A percentile compares a stretch with the other conserved stretches of the same genome.
These are phyloP conservation scores for Sparidentex hasta DNA, from an alignment of 2,797 vertebrate species.

Conservation along the genomic window DNA sequence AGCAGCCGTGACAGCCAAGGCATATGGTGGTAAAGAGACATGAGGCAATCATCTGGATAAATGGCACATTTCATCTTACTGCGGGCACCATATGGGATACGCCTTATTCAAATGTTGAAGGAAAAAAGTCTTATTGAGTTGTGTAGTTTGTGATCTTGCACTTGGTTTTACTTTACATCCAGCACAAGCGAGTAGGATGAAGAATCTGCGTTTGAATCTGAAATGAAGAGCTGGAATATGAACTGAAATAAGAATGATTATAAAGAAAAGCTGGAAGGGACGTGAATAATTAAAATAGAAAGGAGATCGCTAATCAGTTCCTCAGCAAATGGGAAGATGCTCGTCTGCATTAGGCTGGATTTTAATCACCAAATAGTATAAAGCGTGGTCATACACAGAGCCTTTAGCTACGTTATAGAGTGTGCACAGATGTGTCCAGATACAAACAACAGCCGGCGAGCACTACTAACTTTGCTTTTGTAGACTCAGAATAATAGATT, in stretches of 20 bases:
- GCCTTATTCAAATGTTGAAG: slow-evolving; percentile 1
- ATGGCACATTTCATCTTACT: slow-evolving; percentile 42
- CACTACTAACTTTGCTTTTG: too few species aligned
- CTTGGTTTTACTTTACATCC: not conserved
- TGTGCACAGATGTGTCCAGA: not conserved
- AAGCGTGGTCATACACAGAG: not conserved
- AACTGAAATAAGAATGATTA: slow-evolving; percentile 25
- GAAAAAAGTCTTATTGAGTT: not conserved
- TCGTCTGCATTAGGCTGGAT: not conserved
- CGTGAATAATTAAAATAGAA: slow-evolving; percentile 28
- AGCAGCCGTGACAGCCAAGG: slow-evolving; percentile 34
- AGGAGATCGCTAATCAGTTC: not conserved
- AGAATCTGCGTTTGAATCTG: slow-evolving; percentile 14
- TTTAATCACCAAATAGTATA: slow-evolving; percentile 13
- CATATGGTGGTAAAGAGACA: slow-evolving; percentile 30
- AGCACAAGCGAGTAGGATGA: slow-evolving; percentile 1
- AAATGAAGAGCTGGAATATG: slow-evolving; percentile 3
- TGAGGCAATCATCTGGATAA: slow-evolving; percentile 24
- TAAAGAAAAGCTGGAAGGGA: slow-evolving; percentile 21
- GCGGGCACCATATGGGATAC: slow-evolving; percentile 32
- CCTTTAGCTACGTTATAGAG: not conserved
- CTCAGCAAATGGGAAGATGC: not conserved
- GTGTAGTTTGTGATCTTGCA: not conserved
- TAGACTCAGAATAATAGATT: too few species aligned
- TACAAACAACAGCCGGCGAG: too few species aligned